Percentiles rank a stretch among this genome's conserved stretches.
Evolutionary conservation across 1,140 invertebrate genomes (phyloP).

Genomic region (Caenorhabditis remanei): DNA sequence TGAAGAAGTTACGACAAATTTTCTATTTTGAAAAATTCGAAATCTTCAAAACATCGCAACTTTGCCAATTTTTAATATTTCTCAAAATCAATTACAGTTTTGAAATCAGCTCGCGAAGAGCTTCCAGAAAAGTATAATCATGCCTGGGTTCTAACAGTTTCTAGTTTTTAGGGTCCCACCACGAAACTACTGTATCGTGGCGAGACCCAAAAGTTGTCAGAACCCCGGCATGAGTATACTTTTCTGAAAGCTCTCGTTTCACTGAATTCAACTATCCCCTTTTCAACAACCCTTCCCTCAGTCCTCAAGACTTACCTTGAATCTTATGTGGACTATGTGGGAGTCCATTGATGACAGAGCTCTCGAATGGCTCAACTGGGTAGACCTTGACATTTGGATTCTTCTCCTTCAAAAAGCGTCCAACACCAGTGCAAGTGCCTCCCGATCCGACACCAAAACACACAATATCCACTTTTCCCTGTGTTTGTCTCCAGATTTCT

Average conservation of each 20-base stretch:
- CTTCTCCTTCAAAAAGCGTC: slow-evolving; percentile 66
- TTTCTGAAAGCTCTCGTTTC: too few species aligned
- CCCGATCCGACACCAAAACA: slow-evolving; percentile 68
- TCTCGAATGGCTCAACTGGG: slow-evolving; percentile 66
- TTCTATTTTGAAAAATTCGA: too few species aligned
- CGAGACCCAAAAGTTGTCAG: background rate
- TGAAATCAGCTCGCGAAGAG: background rate
- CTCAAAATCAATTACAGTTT: too few species aligned
- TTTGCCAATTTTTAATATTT: too few species aligned
- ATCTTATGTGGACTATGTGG: slow-evolving; percentile 68
- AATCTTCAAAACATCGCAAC: too few species aligned
- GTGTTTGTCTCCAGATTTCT: slow-evolving; percentile 74
- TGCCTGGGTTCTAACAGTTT: background rate
- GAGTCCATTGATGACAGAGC: slow-evolving; percentile 66
- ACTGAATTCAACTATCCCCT: background rate
- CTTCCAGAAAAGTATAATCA: background rate
- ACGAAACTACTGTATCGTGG: background rate
- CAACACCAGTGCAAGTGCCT: slow-evolving; percentile 66
- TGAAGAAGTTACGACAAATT: too few species aligned
- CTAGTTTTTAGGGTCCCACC: background rate
- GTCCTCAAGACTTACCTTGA: slow-evolving; percentile 51
- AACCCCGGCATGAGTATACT: slow-evolving; percentile 31
- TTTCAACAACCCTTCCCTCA: too few species aligned
- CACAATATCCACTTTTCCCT: slow-evolving; percentile 70
- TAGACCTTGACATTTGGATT: slow-evolving; percentile 66